A percentile compares a stretch with the other conserved stretches of the same genome.
These are phyloP conservation scores for Atherinomorus stipes DNA, from an alignment of 2,113 vertebrate genomes.

Conservation along the genomic window DNA sequence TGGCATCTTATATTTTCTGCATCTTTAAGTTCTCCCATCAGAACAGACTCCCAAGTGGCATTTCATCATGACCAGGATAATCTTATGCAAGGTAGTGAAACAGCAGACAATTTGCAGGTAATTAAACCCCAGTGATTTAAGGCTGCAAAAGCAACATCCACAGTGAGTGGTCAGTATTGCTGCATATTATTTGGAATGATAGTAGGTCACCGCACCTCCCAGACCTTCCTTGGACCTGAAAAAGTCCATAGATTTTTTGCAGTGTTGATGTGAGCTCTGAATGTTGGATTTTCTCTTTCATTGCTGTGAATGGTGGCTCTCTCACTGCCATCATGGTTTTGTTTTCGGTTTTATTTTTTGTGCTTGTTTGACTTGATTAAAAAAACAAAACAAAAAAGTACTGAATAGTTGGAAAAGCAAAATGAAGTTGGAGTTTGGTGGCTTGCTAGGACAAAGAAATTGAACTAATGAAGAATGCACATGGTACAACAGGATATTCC, in stretches of 20 bases:
- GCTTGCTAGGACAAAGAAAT: not conserved
- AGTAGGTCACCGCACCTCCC: constrained; percentile 13
- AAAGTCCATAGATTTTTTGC: not conserved
- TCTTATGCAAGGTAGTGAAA: constrained; percentile 94
- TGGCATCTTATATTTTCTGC: constrained; percentile 67
- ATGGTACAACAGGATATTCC: not conserved
- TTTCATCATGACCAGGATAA: constrained; percentile 88
- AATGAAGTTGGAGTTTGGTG: not conserved
- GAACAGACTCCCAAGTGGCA: constrained; percentile 71
- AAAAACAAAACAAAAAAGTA: no score
- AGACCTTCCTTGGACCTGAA: not conserved
- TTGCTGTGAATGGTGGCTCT: constrained; percentile 18
- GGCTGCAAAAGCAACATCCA: constrained; percentile 72
- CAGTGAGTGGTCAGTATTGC: constrained; percentile 35
- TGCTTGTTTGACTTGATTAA: not conserved
- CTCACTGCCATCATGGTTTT: constrained; percentile 9
- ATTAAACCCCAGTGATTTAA: constrained; percentile 89
- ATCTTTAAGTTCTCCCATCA: constrained; percentile 72
- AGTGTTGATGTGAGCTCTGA: constrained; percentile 19
- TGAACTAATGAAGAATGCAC: not conserved
- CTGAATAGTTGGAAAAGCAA: not conserved
- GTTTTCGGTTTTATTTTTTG: not conserved
- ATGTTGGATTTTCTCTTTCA: not conserved
- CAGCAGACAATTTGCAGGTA: constrained; percentile 84
- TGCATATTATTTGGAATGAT: constrained; percentile 53